Evolutionary conservation across 2,888 invertebrate species (phyloP).

Genomic region (Leptinotarsa haldemani): DNA sequence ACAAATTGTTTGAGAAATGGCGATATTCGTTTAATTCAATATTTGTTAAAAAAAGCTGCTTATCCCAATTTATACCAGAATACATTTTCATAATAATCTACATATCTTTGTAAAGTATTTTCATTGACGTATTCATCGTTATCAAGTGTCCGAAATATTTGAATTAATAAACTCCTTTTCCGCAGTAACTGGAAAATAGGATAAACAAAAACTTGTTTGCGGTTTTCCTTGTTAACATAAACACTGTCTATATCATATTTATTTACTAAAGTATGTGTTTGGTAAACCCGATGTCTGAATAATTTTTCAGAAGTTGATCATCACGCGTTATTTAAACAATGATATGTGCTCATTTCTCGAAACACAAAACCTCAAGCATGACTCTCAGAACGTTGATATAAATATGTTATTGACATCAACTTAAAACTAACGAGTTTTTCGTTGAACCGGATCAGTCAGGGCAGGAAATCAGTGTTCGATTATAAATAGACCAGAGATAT

Average conservation of each 20-base stretch:
- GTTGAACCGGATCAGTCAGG: conserved; percentile 26
- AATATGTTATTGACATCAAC: conserved; percentile 16
- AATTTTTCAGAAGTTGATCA: conserved; percentile 1
- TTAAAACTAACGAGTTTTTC: conserved; percentile 10
- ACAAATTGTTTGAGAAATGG: too few species aligned
- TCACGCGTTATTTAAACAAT: conserved; percentile 15
- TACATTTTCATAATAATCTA: too few species aligned
- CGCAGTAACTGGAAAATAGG: too few species aligned
- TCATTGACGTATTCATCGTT: too few species aligned
- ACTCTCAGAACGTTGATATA: conserved; percentile 15
- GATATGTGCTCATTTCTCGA: conserved; percentile 13
- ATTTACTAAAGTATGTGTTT: not conserved
- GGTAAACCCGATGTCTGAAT: conserved; percentile 1
- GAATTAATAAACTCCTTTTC: too few species aligned
- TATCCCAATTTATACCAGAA: too few species aligned
- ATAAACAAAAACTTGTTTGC: not conserved
- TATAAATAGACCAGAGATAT: conserved; percentile 19
- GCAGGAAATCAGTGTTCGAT: conserved; percentile 18
- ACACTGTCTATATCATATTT: not conserved
- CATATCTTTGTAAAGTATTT: too few species aligned
- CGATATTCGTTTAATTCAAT: too few species aligned
- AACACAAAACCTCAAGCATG: conserved; percentile 12
- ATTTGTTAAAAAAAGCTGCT: too few species aligned
- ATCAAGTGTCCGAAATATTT: too few species aligned
- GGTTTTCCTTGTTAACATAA: not conserved